phyloP scores from a whole-genome alignment of 2,888 invertebrate genomes.

The Autographa gamma region DNA sequence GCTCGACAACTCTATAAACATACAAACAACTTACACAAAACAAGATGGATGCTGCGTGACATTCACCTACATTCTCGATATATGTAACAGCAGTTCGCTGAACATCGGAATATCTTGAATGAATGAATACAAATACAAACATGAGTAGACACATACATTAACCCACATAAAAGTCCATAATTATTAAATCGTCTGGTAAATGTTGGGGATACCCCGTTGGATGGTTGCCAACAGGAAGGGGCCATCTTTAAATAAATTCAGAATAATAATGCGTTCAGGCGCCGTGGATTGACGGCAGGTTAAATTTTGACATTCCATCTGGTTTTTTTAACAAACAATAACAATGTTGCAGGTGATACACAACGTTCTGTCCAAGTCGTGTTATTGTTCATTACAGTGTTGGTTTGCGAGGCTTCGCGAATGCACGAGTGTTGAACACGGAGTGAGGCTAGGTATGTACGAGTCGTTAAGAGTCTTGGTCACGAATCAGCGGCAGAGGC shows the following conservation, averaged over 20 bases:
- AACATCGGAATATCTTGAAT: conserved; percentile 64
- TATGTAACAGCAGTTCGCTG: conserved; percentile 58
- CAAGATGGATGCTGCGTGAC: conserved; percentile 71
- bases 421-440: conserved; percentile 69
- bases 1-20: conserved; percentile 73
- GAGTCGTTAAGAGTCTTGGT: conserved; percentile 74
- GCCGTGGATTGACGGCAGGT: conserved; percentile 66
- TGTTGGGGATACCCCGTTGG: conserved; percentile 86
- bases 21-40: conserved; percentile 70
- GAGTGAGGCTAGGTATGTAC: conserved; percentile 71
- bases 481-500: conserved; percentile 73
- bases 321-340: conserved; percentile 25
- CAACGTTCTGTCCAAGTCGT: conserved; percentile 12
- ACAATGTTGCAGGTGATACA: not conserved
- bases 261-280: conserved; percentile 77
- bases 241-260: conserved; percentile 83
- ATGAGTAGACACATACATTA: conserved; percentile 72
- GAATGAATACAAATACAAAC: conserved; percentile 69
- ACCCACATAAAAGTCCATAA: conserved; percentile 80
- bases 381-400: conserved; percentile 38
- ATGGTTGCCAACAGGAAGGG: conserved; percentile 84
- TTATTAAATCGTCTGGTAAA: conserved; percentile 86
- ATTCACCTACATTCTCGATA: conserved; percentile 71
- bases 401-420: conserved; percentile 57
- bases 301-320: conserved; percentile 59